These are phyloP conservation scores for Stichodactyla mertensii DNA, from an alignment of 64 coral and sea anemone species.

Conservation along the genomic window DNA sequence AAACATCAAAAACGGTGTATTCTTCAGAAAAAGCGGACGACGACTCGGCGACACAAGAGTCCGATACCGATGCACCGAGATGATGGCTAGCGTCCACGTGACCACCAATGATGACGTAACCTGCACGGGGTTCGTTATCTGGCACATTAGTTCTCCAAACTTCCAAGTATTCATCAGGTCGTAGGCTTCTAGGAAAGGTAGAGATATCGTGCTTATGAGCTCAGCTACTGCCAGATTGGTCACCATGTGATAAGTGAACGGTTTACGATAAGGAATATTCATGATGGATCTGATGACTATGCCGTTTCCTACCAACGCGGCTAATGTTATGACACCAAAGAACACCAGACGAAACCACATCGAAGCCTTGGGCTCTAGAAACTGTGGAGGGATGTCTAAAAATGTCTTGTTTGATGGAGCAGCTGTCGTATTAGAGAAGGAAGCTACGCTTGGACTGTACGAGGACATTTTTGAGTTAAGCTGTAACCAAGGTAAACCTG, in stretches of 20 bases:
- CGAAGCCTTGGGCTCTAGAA: constrained; percentile 12
- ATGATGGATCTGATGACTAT: constrained; percentile 44
- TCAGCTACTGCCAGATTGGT: constrained; percentile 69
- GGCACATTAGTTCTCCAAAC: constrained; percentile 66
- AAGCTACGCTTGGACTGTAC: neutral
- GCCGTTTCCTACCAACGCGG: constrained; percentile 44
- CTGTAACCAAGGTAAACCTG: neutral
- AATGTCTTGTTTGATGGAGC: neutral
- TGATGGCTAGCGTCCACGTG: constrained; percentile 59
- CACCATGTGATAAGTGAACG: constrained; percentile 56
- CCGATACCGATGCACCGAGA: constrained; percentile 65
- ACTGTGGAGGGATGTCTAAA: neutral
- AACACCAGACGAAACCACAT: constrained; percentile 21
- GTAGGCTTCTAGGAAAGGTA: constrained; percentile 42
- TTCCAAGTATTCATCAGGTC: constrained; percentile 56
- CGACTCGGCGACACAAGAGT: constrained; percentile 43
- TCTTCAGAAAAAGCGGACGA: constrained; percentile 24
- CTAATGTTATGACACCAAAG: constrained; percentile 19
- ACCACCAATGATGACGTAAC: constrained; percentile 52
- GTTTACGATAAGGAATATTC: constrained; percentile 27
- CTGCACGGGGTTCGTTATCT: constrained; percentile 39
- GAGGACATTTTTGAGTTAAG: neutral
- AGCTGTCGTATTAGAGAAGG: neutral
- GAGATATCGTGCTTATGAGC: constrained; percentile 40
- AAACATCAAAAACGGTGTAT: constrained; percentile 30